Evolutionary conservation across 2,113 vertebrate species (phyloP).

Genomic region (Oophaga pumilio): DNA sequence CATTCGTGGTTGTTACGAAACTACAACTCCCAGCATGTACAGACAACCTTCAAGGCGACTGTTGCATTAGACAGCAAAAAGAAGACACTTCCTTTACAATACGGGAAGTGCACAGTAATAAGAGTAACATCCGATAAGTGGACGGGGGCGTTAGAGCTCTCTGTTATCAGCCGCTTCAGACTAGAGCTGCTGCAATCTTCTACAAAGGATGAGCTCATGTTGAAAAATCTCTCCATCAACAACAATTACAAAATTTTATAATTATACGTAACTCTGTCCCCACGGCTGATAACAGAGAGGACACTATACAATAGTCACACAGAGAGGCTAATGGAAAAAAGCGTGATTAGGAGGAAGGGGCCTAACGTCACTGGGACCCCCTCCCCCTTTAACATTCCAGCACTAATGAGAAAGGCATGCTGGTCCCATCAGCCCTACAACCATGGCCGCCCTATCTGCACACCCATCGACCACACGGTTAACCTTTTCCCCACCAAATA

Average conservation of each 20-base stretch:
- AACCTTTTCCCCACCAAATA: neutral
- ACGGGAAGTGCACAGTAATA: neutral
- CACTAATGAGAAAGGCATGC: neutral
- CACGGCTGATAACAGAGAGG: neutral
- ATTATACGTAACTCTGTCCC: no score
- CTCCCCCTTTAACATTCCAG: neutral
- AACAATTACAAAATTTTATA: neutral
- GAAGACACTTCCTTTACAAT: neutral
- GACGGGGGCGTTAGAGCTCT: neutral
- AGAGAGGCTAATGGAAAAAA: neutral
- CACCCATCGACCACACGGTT: neutral
- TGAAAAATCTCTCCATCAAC: neutral
- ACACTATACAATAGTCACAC: neutral
- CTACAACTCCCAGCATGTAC: neutral
- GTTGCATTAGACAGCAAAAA: no score
- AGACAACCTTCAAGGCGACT: neutral
- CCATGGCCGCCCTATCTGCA: neutral
- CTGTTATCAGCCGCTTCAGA: neutral
- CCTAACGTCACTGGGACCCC: neutral
- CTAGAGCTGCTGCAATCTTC: neutral
- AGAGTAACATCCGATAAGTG: neutral
- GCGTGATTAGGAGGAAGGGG: neutral
- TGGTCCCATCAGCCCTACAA: neutral
- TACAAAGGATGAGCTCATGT: neutral
- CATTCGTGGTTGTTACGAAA: neutral